A percentile compares a stretch with the other conserved stretches of the same genome.
Conservation (phyloP, 2,888 invertebrate species). For the Melanotus villosus region DNA sequence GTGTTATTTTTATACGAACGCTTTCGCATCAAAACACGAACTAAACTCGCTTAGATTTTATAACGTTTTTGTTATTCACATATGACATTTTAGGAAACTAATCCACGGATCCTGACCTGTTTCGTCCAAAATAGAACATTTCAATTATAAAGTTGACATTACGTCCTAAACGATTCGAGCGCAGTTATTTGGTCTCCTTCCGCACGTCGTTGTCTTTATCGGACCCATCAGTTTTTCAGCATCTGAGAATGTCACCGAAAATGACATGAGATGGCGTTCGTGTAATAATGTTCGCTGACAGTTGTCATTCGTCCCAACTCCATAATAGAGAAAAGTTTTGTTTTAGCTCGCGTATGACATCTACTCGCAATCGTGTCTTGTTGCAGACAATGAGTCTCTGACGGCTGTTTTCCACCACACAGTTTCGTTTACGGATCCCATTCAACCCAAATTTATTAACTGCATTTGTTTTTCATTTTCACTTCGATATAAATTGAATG, state of each 20-base stretch:
- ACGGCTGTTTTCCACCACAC: slow-evolving; percentile 42
- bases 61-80: too few species aligned
- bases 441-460: slow-evolving; percentile 35
- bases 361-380: slow-evolving; percentile 52
- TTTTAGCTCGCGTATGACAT: slow-evolving; percentile 58
- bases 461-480: slow-evolving; percentile 13
- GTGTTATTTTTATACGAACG: too few species aligned
- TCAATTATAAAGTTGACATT: slow-evolving; percentile 44
- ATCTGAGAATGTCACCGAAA: slow-evolving; percentile 58
- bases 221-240: slow-evolving; percentile 54
- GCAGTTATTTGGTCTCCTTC: slow-evolving; percentile 46
- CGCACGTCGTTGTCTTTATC: slow-evolving; percentile 52
- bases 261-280: slow-evolving; percentile 60
- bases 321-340: slow-evolving; percentile 65
- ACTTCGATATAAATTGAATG: background rate
- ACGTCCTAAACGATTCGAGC: slow-evolving; percentile 38
- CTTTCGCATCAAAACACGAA: too few species aligned
- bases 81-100: background rate
- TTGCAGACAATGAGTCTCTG: slow-evolving; percentile 54
- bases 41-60: too few species aligned
- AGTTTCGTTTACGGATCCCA: slow-evolving; percentile 32
- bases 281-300: slow-evolving; percentile 68
- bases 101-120: slow-evolving; percentile 6
- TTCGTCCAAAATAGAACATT: slow-evolving; percentile 33
- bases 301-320: slow-evolving; percentile 66